Conservation (phyloP, 2,888 invertebrate genomes). For the Teinopalpus imperialis region DNA sequence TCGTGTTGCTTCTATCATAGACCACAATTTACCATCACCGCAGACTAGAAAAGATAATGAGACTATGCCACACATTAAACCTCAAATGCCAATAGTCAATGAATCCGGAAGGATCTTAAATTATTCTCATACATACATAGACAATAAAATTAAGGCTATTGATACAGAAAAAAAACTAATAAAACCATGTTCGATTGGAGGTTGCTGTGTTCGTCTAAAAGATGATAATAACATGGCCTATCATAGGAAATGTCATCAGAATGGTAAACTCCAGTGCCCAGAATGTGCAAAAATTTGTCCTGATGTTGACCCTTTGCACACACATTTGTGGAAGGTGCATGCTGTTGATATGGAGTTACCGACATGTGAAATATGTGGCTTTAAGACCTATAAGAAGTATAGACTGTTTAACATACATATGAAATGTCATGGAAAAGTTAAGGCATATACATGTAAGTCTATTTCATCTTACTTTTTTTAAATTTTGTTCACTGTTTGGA, state of each 20-base stretch:
- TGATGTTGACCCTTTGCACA: slow-evolving; percentile 86
- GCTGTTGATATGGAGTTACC: slow-evolving; percentile 90
- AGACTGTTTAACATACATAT: slow-evolving; percentile 88
- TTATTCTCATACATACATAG: slow-evolving; percentile 30
- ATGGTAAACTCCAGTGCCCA: slow-evolving; percentile 79
- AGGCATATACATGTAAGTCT: slow-evolving; percentile 80
- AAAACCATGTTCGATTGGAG: slow-evolving; percentile 74
- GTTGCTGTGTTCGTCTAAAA: slow-evolving; percentile 81
- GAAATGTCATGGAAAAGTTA: slow-evolving; percentile 86
- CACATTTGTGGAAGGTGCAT: slow-evolving; percentile 91
- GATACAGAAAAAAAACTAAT: slow-evolving; percentile 40
- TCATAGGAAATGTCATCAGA: slow-evolving; percentile 84
- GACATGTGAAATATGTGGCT: slow-evolving; percentile 88
- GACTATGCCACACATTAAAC: slow-evolving; percentile 34
- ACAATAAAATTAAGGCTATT: slow-evolving; percentile 31
- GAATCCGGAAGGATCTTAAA: slow-evolving; percentile 33
- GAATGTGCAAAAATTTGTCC: slow-evolving; percentile 83
- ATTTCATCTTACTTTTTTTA: neutral
- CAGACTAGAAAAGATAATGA: slow-evolving; percentile 34
- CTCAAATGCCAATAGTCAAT: slow-evolving; percentile 37
- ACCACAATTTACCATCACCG: slow-evolving; percentile 38
- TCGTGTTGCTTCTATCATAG: slow-evolving; percentile 36
- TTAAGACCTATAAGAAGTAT: slow-evolving; percentile 86
- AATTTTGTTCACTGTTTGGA: no score
- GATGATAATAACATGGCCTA: slow-evolving; percentile 83